Evolutionary conservation across 2,888 invertebrate genomes (phyloP).

Genomic region (Hemaris fuciformis): DNA sequence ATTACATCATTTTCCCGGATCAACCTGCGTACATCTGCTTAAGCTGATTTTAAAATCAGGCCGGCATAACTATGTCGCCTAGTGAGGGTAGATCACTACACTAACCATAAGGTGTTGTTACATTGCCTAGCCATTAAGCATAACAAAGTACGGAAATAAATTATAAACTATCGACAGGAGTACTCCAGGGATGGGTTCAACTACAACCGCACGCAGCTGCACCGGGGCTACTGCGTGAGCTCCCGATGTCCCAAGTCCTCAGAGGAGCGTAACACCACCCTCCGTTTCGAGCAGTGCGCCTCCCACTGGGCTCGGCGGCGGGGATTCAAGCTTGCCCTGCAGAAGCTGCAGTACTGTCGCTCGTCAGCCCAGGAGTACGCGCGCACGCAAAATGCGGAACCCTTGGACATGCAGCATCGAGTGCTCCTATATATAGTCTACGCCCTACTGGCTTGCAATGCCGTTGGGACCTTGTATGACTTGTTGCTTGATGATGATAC

Average conservation of each 20-base stretch:
- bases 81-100: too few relatives aligned
- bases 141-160: not conserved
- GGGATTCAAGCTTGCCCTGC: slow-evolving; percentile 34
- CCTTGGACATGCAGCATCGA: slow-evolving; percentile 35
- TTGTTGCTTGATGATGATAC: slow-evolving; percentile 29
- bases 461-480: slow-evolving; percentile 51
- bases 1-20: too few relatives aligned
- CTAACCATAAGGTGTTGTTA: too few relatives aligned
- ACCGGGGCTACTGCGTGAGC: slow-evolving; percentile 65
- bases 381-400: slow-evolving; percentile 25
- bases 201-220: slow-evolving; percentile 57
- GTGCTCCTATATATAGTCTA: slow-evolving; percentile 35
- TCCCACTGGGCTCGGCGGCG: slow-evolving; percentile 37
- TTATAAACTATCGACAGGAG: slow-evolving; percentile 35
- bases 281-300: slow-evolving; percentile 54
- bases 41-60: too few relatives aligned
- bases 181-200: slow-evolving; percentile 45
- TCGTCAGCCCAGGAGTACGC: slow-evolving; percentile 38
- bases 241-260: slow-evolving; percentile 45
- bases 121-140: too few relatives aligned
- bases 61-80: too few relatives aligned
- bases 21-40: too few relatives aligned
- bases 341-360: slow-evolving; percentile 46
- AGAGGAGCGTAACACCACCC: slow-evolving; percentile 35
- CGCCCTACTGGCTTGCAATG: slow-evolving; percentile 36